These are phyloP conservation scores for Cuniculus paca DNA, from an alignment of 2,797 vertebrate genomes.

Conservation along the genomic window DNA sequence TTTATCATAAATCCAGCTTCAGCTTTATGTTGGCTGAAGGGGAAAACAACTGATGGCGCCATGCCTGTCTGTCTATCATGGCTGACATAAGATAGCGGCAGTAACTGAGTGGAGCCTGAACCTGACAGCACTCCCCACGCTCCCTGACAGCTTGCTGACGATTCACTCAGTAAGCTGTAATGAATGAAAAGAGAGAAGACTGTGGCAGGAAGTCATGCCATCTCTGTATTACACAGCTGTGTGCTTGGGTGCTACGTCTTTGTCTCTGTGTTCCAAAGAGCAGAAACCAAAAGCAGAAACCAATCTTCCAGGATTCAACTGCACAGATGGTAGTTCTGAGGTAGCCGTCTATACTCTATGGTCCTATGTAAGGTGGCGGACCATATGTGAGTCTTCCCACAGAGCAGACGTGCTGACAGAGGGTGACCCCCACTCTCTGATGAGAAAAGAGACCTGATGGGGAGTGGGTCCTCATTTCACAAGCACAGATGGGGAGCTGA, in stretches of 20 bases:
- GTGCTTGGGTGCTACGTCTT: neutral
- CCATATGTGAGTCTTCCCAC: neutral
- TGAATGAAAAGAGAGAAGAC: neutral
- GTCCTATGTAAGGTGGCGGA: neutral
- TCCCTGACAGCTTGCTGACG: neutral
- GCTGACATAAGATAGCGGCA: too few species aligned
- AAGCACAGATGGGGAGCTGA: neutral
- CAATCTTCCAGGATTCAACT: neutral
- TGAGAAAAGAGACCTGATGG: neutral
- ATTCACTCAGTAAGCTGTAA: neutral
- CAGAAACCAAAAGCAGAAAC: neutral
- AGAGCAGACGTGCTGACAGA: neutral
- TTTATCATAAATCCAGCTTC: too few species aligned
- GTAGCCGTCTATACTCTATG: accelerated
- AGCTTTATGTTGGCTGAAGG: too few species aligned
- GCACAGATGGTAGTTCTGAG: neutral
- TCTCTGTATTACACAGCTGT: neutral
- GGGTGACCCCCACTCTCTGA: neutral
- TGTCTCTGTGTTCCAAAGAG: neutral
- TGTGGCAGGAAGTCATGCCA: neutral
- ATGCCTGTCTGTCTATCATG: too few species aligned
- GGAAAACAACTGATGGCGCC: too few species aligned
- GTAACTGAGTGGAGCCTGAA: too few species aligned
- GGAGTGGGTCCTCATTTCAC: neutral
- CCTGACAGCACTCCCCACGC: too few species aligned